Base-by-base conservation (phyloP, 2,888 invertebrate species). In the Morpho deidamia region DNA sequence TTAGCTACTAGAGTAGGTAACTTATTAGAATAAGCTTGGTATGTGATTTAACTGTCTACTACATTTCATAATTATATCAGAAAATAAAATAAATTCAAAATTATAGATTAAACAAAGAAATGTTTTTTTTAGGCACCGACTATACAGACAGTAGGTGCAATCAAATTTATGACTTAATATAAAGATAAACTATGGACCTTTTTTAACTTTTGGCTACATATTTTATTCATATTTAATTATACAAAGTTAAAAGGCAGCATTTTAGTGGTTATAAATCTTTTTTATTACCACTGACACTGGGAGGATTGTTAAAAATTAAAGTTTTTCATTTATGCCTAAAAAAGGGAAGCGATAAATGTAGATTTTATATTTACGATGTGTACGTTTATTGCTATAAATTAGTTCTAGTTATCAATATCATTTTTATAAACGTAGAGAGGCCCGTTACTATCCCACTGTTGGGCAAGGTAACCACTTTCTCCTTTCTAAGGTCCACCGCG, bases 201-300 rank as follows among this genome's bases (percentile, higher is more conserved):
- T 35, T 39, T 8, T 7, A 35, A 8, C 8, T n/a, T n/a, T n/a
- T n/a, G n/a, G n/a, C 23, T 23, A 23, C 23, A 23, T 33, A 48
- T 11, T 33, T 39, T 40, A 43, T 33, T 37, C 2, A 37, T 47
- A 41, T 55, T 45, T 55, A 55, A 55, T 54, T 54, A 55, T 42
- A 50, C 45, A 33, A 50, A 45, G 10, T 11, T 33, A 32, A 23
- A 23, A 34, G 11, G 39, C 10, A 8, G 11, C 2, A 8, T 51
- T 47, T 48, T 44, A 52, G 23, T 44, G 40, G 44, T 35, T 32
- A 55, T 55, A 51, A 55, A 55, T 55, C 55, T 44, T 3, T 51
- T 44, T 46, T 48, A 51, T 45, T 44, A 40, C 34, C 40, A 41
- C 12, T n/a, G 23, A 40, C 33, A 12, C 33, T 11, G 37, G 37